Evolutionary conservation across 2,113 vertebrate species (phyloP), one percentile per base, ranked within the genome.

Genomic region (Crotalus tigris): DNA sequence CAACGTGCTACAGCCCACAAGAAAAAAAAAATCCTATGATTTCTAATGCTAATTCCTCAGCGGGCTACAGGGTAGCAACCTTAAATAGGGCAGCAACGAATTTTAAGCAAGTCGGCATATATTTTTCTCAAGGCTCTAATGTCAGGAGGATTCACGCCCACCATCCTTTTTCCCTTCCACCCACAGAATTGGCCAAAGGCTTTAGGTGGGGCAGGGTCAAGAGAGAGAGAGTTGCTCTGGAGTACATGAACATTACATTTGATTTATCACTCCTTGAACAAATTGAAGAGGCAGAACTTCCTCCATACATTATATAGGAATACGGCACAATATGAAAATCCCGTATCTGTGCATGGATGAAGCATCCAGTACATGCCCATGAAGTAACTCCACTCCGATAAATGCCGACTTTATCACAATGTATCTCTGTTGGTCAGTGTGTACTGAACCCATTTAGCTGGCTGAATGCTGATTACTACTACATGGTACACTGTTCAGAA

Each of bases 131-230:
- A 29, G 44, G 92, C 54, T 90, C 53, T 55, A 33, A 29, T 85
- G 69, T 85, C 75, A 61, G 54, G 88, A 59, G 75, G 44, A 53
- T 93, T 93, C 92, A 93, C 69, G 26, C 92, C 69, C 55, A 85
- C n/a, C 61, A 55, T 57, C 69, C 12, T 53, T 85, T 59, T 33
- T 49, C 29, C 21, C 23, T 51, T 89, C 89, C 85, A 44, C 81
- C 81, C 91, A 89, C 91, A 44, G 10, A 92, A 87, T 57, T 85
- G 58, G 91, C 88, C 91, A 89, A 81, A 59, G 91, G 81, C 91
- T 57, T 51, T 69, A 87, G 91, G 92, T 59, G 55, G 61, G 61
- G 86, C 61, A 49, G 23, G 54, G 69, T 85, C 64, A 81, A 85
- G 88, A 23, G 19, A 85, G 19, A 85, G 19, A 85, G 59, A 88